Conservation (phyloP, 2,113 vertebrate genomes). For the Narcine bancroftii region DNA sequence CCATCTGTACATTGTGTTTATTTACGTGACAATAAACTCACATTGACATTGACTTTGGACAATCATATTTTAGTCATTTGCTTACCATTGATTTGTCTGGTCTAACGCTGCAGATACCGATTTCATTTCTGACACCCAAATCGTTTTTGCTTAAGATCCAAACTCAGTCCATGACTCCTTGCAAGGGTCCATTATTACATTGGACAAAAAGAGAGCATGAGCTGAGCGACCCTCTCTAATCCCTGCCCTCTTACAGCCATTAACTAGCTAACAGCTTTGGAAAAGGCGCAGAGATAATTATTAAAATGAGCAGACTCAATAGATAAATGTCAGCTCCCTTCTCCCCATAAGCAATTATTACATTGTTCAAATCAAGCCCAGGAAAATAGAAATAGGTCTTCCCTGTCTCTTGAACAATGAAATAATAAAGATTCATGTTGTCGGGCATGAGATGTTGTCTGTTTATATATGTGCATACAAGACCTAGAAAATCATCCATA, state of each 20-base stretch:
- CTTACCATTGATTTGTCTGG: background rate
- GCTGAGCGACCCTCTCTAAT: background rate
- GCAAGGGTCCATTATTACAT: background rate
- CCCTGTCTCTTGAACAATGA: background rate
- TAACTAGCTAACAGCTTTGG: background rate
- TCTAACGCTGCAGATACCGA: background rate
- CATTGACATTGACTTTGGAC: no score
- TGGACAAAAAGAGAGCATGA: background rate
- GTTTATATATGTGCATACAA: background rate
- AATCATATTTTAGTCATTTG: no score
- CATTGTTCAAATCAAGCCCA: background rate
- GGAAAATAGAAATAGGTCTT: background rate
- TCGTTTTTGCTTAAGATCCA: background rate
- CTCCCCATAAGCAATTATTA: slow-evolving; percentile 14
- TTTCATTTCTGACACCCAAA: background rate
- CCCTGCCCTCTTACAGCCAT: background rate
- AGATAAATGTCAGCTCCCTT: slow-evolving; percentile 16
- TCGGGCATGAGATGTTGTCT: background rate
- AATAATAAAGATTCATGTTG: background rate
- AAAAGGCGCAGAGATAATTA: slow-evolving; percentile 23
- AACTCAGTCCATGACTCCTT: background rate
- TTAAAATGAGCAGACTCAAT: slow-evolving; percentile 17
- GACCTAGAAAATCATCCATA: no score
- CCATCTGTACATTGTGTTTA: no score
- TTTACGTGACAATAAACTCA: no score